Base-by-base conservation (phyloP, 1,140 invertebrate genomes). In the Sesamia nonagrioides region DNA sequence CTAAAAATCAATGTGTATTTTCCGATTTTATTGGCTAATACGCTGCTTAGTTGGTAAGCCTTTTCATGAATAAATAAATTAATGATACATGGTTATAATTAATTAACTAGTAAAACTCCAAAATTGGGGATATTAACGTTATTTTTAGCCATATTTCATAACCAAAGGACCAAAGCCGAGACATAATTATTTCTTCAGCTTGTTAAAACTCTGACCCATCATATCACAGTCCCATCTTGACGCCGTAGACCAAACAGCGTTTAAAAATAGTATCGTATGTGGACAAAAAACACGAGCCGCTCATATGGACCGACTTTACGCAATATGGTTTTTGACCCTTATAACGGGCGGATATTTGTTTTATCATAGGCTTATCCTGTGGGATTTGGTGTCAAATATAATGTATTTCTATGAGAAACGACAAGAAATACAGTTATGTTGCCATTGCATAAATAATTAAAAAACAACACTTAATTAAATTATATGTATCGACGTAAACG, bases 271-370 rank as follows among this genome's bases (percentile, higher is more conserved):
- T 81, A 78, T 63, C 72, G 52, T 80, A 87, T 86, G 77, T 93
- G 92, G 89, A 91, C 93, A 94, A 94, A 94, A 94, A 94, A 93
- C 84, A 75, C 82, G 74, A 80, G 21, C 13, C 81, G 81, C 87
- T 90, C 92, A 93, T 86, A 82, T 92, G 92, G 91, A 83, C 84
- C 85, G 85, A 88, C 86, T 89, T 91, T 91, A 89, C 90, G 90
- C 93, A 94, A 94, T 94, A 94, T 94, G 92, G 91, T 87, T 84
- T 94, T 89, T 94, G 92, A 94, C 93, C 91, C 90, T 89, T 91
- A 87, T 85, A 88, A 88, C 89, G 88, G 81, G 78, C 88, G 92
- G 92, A 93, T 94, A 94, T 94, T 94, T 93, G 87, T 93, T 91
- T 93, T 93, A 92, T 93, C 85, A 85, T 81, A 77, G 68, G 83